Evolutionary conservation across 2,888 invertebrate species (phyloP), one percentile per base, ranked within the genome.

Genomic region (Heliconius hortense): DNA sequence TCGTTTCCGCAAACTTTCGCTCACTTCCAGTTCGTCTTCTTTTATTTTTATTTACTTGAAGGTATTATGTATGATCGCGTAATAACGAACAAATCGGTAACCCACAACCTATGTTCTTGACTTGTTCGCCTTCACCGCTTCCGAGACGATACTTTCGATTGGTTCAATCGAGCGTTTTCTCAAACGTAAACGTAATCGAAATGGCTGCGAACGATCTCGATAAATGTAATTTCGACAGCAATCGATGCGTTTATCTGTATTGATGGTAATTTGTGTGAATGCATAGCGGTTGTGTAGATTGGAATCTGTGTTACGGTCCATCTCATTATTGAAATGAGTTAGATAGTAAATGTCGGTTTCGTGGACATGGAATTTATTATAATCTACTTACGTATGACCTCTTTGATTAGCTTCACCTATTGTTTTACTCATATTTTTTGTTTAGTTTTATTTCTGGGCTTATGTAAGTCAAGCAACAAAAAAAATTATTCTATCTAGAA

Each of bases 191-290:
- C 77, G 84, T 83, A 86, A 85, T 85, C 83, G 82, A 82, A 85
- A 82, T 80, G 81, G 82, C 76, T 56, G 78, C 71, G 77, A 80
- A 80, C 83, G 81, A 85, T 87, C 85, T 86, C 84, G 83, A 88
- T 88, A 86, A 86, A 87, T 86, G 85, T 89, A 86, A 88, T 89
- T 87, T 86, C 83, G 84, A 84, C 84, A 84, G 85, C 87, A 86
- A 89, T 86, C 86, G 82, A 76, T 80, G 78, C 81, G 81, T 85
- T 84, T 82, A 87, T 85, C 83, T 83, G 78, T 82, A 78, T 75
- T 76, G 79, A 82, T 80, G 81, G 85, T 85, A 85, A 86, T 88
- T 87, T 85, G 82, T 84, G 82, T 83, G 76, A 80, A 81, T 80
- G 80, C 79, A 77, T 81, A 80, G 81, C 81, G 82, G 82, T 81